Conservation (phyloP, 2,113 vertebrate genomes). For the Chloropsis cyanopogon region DNA sequence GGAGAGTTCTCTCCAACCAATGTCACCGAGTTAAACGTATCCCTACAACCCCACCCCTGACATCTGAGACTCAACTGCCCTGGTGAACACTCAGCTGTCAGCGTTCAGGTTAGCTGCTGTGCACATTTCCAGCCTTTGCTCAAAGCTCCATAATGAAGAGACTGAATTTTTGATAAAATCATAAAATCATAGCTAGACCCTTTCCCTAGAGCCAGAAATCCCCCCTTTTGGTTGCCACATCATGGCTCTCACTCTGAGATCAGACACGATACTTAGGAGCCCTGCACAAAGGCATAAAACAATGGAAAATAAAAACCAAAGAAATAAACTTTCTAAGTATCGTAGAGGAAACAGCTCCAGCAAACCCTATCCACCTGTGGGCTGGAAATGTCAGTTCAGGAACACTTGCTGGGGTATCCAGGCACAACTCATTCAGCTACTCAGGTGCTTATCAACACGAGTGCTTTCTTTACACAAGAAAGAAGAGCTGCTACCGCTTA, state of each 20-base stretch:
- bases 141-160: background rate
- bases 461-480: background rate
- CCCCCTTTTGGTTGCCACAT: background rate
- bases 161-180: background rate
- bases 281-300: background rate
- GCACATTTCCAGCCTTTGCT: background rate
- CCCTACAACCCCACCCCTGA: background rate
- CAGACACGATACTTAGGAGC: background rate
- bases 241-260: background rate
- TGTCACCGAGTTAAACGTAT: accelerated
- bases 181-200: background rate
- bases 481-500: background rate
- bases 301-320: background rate
- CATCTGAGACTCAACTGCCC: background rate
- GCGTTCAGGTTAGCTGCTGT: background rate
- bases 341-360: background rate
- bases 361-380: background rate
- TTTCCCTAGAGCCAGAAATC: background rate
- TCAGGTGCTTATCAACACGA: background rate
- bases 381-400: background rate
- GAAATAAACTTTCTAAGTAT: background rate
- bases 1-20: background rate
- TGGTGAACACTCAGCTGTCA: background rate
- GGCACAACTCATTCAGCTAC: background rate
- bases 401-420: background rate